These are phyloP conservation scores for Myiozetetes cayanensis DNA, from an alignment of 2,113 vertebrate genomes.

Conservation along the genomic window DNA sequence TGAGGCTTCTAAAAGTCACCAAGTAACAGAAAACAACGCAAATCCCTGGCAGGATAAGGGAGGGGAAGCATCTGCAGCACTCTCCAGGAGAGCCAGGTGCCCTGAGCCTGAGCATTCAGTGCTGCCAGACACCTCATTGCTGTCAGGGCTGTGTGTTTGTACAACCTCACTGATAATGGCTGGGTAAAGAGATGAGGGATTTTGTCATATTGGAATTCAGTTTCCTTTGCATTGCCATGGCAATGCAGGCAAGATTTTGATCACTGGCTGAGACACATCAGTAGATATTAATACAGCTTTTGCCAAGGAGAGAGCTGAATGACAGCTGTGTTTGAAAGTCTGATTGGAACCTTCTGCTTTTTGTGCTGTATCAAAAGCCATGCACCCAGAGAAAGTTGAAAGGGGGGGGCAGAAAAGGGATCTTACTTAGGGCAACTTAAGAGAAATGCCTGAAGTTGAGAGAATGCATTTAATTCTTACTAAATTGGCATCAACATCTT, in stretches of 20 bases:
- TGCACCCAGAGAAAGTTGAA: neutral
- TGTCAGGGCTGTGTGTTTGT: neutral
- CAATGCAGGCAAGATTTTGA: constrained; percentile 12
- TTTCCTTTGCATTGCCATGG: constrained; percentile 43
- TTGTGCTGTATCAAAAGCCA: neutral
- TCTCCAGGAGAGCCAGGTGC: neutral
- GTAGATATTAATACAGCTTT: constrained; percentile 16
- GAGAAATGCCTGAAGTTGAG: constrained; percentile 37
- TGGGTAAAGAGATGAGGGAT: neutral
- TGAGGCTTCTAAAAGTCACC: neutral
- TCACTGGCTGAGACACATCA: constrained; percentile 19
- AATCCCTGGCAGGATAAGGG: neutral
- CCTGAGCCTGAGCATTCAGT: neutral
- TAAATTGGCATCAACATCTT: constrained; percentile 58
- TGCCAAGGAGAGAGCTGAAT: neutral
- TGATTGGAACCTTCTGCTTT: constrained; percentile 51
- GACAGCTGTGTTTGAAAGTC: neutral
- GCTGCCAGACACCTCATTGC: neutral
- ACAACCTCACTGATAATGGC: neutral
- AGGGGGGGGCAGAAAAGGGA: accelerated
- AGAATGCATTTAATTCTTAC: constrained; percentile 58
- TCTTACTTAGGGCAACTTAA: constrained; percentile 24
- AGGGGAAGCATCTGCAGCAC: neutral
- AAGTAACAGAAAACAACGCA: neutral
- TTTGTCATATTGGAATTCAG: neutral